These are phyloP conservation scores for Ancistrus triradiatus DNA, from an alignment of 2,113 vertebrate genomes.

Conservation along the genomic window DNA sequence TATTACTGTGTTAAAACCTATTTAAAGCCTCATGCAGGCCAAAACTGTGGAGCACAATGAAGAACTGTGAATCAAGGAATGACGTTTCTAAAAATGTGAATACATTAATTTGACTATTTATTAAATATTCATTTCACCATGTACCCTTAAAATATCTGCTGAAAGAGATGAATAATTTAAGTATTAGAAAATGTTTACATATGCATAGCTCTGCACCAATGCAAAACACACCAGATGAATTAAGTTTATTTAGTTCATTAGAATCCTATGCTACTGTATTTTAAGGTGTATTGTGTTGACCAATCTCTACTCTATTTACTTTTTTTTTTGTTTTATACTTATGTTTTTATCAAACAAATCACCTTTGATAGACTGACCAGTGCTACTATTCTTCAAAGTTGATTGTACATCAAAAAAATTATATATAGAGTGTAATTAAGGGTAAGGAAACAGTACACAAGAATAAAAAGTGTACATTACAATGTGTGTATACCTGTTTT, in stretches of 20 bases:
- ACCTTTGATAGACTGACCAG: no score
- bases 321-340: no score
- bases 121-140: conserved; percentile 54
- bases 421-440: no score
- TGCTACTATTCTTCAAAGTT: no score
- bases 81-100: background rate
- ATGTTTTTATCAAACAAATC: no score
- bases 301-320: no score
- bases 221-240: background rate
- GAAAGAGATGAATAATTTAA: conserved; percentile 64
- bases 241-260: background rate
- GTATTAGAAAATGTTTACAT: conserved; percentile 90
- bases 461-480: no score
- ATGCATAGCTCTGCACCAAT: conserved; percentile 89
- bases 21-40: conserved; percentile 74
- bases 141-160: conserved; percentile 84
- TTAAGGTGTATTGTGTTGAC: no score
- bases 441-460: no score
- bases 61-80: background rate
- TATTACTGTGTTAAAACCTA: conserved; percentile 30
- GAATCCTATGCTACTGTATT: background rate
- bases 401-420: no score
- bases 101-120: conserved; percentile 41
- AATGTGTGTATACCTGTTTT: no score
- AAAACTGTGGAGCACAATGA: conserved; percentile 40